phyloP scores from a whole-genome alignment of 2,888 invertebrate species.

The Griposia aprilina region DNA sequence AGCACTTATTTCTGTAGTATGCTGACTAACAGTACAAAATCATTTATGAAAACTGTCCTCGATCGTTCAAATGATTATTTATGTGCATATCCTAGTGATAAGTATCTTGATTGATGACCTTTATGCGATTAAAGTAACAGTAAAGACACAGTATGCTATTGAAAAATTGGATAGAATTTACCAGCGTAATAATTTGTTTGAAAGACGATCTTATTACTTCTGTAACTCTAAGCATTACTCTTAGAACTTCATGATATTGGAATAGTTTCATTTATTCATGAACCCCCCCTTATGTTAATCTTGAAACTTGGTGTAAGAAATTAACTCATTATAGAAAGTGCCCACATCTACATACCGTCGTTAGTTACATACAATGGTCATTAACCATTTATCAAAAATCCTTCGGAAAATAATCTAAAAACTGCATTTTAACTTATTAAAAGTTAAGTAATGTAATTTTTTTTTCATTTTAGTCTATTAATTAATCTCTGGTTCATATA shows the following conservation, averaged over 20 bases:
- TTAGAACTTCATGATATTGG: background rate
- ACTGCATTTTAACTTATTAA: too few species aligned
- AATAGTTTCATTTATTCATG: too few species aligned
- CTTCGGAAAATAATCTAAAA: too few species aligned
- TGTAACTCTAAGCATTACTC: background rate
- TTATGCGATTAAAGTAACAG: background rate
- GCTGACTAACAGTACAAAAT: background rate
- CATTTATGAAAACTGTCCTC: background rate
- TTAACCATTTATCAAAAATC: too few species aligned
- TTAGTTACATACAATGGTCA: too few species aligned
- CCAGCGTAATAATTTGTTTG: background rate
- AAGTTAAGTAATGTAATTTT: too few species aligned
- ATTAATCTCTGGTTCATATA: too few species aligned
- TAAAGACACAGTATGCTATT: background rate
- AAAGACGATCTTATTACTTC: background rate
- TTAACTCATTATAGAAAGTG: too few species aligned
- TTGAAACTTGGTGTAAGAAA: too few species aligned
- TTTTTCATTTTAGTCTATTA: too few species aligned
- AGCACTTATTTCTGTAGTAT: background rate
- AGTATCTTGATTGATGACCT: conserved; percentile 2
- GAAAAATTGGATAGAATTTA: background rate
- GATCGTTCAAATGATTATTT: background rate
- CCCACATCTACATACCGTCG: too few species aligned
- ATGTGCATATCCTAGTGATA: background rate
- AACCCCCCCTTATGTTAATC: too few species aligned